These are phyloP conservation scores for Procavia capensis DNA, from an alignment of 2,113 vertebrate genomes.

Conservation along the genomic window DNA sequence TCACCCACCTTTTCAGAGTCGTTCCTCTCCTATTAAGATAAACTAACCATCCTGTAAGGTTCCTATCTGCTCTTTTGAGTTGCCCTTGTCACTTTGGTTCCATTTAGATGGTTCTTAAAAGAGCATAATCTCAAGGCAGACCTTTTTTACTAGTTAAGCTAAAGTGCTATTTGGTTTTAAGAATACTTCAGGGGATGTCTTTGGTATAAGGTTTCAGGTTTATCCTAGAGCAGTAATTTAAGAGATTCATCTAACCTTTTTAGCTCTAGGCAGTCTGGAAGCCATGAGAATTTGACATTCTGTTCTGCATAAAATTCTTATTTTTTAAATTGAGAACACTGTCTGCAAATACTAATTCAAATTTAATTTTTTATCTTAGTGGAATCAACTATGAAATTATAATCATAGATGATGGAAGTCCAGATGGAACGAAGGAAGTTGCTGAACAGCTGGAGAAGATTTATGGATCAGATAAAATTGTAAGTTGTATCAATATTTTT, in stretches of 20 bases:
- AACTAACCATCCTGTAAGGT: neutral
- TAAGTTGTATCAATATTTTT: constrained; percentile 85
- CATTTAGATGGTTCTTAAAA: neutral
- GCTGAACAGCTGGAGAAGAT: constrained; percentile 94
- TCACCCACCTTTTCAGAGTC: neutral
- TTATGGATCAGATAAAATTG: constrained; percentile 95
- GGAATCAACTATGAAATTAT: constrained; percentile 95
- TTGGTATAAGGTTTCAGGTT: neutral
- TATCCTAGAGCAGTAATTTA: neutral
- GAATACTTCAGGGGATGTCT: neutral
- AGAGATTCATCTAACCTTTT: neutral
- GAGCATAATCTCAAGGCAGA: no score
- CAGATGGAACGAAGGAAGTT: constrained; percentile 95
- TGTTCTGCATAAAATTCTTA: neutral
- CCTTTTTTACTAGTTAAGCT: neutral
- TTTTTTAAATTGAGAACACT: constrained; percentile 21
- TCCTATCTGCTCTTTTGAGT: neutral
- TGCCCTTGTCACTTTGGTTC: neutral
- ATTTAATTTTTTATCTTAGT: constrained; percentile 83
- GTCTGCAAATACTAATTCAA: constrained; percentile 22
- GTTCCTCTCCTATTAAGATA: neutral
- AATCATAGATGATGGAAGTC: constrained; percentile 98
- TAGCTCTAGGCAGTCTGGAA: neutral
- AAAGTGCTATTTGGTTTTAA: neutral
- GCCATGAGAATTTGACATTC: neutral